Percentiles rank a stretch among this genome's conserved stretches.
phyloP scores from a whole-genome alignment of 2,888 invertebrate species.

The Bugula neritina region DNA sequence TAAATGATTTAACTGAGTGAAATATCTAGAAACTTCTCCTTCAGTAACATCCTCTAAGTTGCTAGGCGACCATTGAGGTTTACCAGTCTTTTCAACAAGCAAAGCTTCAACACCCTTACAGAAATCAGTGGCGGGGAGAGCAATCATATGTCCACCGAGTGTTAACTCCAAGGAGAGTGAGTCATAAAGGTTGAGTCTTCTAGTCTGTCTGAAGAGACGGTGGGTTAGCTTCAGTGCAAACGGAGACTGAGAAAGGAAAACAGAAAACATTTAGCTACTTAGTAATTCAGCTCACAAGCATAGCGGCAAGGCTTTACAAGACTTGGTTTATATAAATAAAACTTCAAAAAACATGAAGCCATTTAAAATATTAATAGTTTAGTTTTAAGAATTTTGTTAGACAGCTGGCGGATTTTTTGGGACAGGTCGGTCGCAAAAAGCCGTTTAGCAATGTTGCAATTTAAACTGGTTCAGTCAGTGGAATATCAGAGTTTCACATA shows the following conservation, averaged over 20 bases:
- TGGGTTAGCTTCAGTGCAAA: neutral
- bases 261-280: neutral
- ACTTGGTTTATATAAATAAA: no score
- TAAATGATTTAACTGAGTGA: neutral
- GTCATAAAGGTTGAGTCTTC: neutral
- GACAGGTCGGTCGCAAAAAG: no score
- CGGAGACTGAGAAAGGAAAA: neutral
- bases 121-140: neutral
- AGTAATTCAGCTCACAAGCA: no score
- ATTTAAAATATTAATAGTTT: no score
- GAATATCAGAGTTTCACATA: no score
- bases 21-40: neutral
- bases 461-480: no score
- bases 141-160: neutral
- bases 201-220: neutral
- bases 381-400: no score
- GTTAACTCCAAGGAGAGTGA: conserved; percentile 6
- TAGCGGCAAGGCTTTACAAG: neutral
- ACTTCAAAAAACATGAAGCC: neutral
- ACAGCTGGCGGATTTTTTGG: no score
- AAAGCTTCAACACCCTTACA: conserved; percentile 8
- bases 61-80: conserved; percentile 13
- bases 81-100: conserved; percentile 1
- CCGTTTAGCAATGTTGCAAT: no score
- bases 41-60: neutral